Conservation (phyloP, 2,113 vertebrate species). For the Hypanus sabinus region DNA sequence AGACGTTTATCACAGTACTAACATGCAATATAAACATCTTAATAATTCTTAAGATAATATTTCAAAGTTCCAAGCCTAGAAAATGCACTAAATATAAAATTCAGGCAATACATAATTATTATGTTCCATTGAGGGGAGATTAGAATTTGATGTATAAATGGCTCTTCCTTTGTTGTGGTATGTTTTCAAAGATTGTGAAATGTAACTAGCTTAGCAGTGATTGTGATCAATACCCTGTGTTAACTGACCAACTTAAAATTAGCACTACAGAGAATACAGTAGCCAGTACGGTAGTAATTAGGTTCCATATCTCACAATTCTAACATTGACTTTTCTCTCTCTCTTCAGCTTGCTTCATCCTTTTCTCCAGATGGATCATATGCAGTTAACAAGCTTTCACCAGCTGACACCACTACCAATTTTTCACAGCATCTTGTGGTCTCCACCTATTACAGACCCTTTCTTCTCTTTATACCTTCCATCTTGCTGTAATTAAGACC, state of each 20-base stretch:
- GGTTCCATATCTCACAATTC: too few relatives aligned
- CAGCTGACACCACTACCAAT: too few relatives aligned
- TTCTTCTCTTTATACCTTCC: too few relatives aligned
- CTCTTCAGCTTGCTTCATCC: too few relatives aligned
- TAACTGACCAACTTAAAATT: not conserved
- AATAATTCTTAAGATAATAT: not conserved
- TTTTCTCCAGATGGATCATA: too few relatives aligned
- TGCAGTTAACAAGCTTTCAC: too few relatives aligned
- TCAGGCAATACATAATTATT: not conserved
- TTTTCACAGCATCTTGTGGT: too few relatives aligned
- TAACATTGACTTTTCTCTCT: too few relatives aligned
- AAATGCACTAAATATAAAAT: not conserved
- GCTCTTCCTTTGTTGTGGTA: not conserved
- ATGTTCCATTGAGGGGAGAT: not conserved
- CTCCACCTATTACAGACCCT: too few relatives aligned
- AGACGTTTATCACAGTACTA: not conserved
- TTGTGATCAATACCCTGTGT: not conserved
- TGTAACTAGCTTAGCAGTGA: not conserved
- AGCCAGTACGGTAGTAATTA: too few relatives aligned
- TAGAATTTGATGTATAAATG: not conserved
- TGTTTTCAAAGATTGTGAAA: not conserved
- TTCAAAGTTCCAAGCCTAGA: not conserved
- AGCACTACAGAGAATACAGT: not conserved
- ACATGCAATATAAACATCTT: not conserved
- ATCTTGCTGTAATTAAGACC: too few relatives aligned